Conservation (phyloP, 2,797 vertebrate genomes). For the Heterohyrax brucei region DNA sequence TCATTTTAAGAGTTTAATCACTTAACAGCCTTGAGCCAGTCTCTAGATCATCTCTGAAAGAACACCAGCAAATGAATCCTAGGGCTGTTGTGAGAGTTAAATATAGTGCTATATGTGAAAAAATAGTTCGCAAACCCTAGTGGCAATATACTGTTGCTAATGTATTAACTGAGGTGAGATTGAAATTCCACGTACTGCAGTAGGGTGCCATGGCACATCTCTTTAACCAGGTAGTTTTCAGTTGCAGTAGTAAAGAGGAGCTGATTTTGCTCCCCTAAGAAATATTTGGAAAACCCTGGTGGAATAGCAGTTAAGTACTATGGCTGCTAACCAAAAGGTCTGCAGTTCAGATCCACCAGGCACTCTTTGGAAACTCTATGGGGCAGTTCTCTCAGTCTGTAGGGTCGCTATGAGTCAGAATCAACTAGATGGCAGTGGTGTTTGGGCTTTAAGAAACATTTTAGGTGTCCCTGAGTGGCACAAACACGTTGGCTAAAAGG, state of each 20-base stretch:
- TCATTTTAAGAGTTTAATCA: slow-evolving; percentile 65
- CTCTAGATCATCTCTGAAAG: slow-evolving; percentile 59
- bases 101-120: slow-evolving; percentile 69
- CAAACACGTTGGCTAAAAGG: background rate
- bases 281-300: no score
- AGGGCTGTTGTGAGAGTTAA: slow-evolving; percentile 50
- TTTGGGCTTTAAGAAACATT: background rate
- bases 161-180: slow-evolving; percentile 68
- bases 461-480: background rate
- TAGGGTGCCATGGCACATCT: background rate
- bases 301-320: no score
- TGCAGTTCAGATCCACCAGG: no score
- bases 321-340: no score
- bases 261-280: background rate
- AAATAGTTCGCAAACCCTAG: slow-evolving; percentile 76
- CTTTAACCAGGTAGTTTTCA: slow-evolving; percentile 66
- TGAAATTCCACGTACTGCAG: slow-evolving; percentile 65
- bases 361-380: no score
- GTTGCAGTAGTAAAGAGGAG: background rate
- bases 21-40: background rate
- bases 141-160: slow-evolving; percentile 69
- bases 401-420: no score
- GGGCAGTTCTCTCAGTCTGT: no score
- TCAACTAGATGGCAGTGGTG: no score
- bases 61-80: slow-evolving; percentile 65